phyloP scores from a whole-genome alignment of 2,113 vertebrate genomes.

The Talpa occidentalis region DNA sequence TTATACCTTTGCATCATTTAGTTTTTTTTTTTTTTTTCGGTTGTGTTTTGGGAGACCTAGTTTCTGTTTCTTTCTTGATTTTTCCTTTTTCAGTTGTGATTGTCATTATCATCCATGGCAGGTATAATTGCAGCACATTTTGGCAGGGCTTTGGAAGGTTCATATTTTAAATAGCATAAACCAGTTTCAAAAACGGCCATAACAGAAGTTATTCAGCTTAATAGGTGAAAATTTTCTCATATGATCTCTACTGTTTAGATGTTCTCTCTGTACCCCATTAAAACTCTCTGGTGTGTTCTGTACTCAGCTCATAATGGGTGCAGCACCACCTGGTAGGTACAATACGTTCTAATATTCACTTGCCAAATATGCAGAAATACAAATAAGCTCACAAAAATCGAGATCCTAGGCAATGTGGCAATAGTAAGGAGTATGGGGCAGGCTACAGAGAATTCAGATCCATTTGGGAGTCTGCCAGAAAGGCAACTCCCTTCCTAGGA shows the following conservation, averaged over 20 bases:
- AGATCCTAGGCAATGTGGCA: neutral
- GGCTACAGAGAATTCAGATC: neutral
- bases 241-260: neutral
- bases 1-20: neutral
- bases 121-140: neutral
- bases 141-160: neutral
- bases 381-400: neutral
- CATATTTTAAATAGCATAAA: conserved; percentile 27
- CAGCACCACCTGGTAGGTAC: neutral
- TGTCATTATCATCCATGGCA: neutral
- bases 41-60: neutral
- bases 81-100: neutral
- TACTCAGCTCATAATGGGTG: neutral
- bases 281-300: neutral
- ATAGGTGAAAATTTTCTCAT: neutral
- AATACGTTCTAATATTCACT: conserved; percentile 15
- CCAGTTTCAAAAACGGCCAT: neutral
- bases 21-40: neutral
- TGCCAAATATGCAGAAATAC: neutral
- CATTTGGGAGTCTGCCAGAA: conserved; percentile 17
- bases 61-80: neutral
- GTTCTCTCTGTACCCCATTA: neutral
- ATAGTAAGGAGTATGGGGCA: neutral
- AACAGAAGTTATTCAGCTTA: neutral
- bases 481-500: neutral